Evolutionary conservation across 2,797 vertebrate genomes (phyloP), one percentile per base, ranked within the genome.

Genomic region (Pantherophis alleghaniensis): DNA sequence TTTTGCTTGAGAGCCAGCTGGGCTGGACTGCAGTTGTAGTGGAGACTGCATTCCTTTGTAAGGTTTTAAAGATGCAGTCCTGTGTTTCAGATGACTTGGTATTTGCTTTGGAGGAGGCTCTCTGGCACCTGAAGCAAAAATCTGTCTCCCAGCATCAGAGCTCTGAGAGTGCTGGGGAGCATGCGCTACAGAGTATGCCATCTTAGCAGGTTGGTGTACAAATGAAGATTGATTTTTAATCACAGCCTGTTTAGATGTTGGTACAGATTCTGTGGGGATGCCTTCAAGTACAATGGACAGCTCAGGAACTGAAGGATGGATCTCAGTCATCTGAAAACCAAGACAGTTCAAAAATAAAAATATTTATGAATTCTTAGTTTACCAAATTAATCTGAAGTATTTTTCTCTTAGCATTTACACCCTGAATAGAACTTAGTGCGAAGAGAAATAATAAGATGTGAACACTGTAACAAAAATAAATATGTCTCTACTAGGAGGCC

Each of bases 291-390:
- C 97, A 95, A 99, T 97, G 0, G 99, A 99, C 51, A 99, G 98
- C 94, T 99, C 99, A 2, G 99, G 99, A 92, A 99, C 99, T 1
- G 98, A 98, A 20, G 99, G 99, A 90, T 98, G 98, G 93, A 99
- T 97, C 91, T 96, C 97, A 55, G 97, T 98, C 88, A 97, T 94
- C 99, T 99, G 96, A 87, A 97, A 97, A n/a, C 2, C 12, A 91
- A 16, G 37, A 91, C n/a, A 94, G n/a, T 95, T 86, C 92, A 56
- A 93, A 60, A 60, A 90, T n/a, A 87, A 86, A 90, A 53, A 37
- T 7, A 2, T 26, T 53, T 83, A 93, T 91, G n/a, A 11, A 87
- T 66, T 83, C 16, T 1, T 1, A 86, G 91, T 56, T 86, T 32
- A 61, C 24, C 10, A 90, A 11, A 92, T 86, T 88, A 66, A 56